These are phyloP conservation scores for Parnassius smintheus DNA, from an alignment of 2,888 invertebrate genomes.

Conservation along the genomic window DNA sequence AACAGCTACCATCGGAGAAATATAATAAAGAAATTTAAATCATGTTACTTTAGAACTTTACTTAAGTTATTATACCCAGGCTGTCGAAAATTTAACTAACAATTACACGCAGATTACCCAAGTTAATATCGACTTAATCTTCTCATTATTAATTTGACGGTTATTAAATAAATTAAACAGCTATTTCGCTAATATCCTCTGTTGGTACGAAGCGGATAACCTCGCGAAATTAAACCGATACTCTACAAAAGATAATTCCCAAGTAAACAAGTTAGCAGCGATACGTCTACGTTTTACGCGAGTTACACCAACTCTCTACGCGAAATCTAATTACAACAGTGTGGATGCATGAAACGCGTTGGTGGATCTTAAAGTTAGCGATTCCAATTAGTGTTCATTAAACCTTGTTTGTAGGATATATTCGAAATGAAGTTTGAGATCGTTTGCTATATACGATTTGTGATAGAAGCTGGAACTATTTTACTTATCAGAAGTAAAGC, in stretches of 20 bases:
- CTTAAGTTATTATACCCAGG: not conserved
- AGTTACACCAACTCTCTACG: constrained; percentile 73
- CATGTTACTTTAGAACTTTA: not conserved
- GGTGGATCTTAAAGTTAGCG: constrained; percentile 6
- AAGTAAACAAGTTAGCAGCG: constrained; percentile 62
- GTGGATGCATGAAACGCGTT: constrained; percentile 22
- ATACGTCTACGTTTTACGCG: constrained; percentile 70
- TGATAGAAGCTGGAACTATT: no score
- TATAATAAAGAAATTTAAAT: no score
- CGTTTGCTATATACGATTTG: constrained; percentile 1
- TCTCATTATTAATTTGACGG: constrained; percentile 22
- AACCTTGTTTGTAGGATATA: constrained; percentile 11
- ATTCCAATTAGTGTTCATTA: constrained; percentile 20
- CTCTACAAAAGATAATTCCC: constrained; percentile 53
- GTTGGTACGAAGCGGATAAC: constrained; percentile 22
- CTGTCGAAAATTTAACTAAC: not conserved
- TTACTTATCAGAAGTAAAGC: no score
- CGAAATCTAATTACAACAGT: constrained; percentile 65
- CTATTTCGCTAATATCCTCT: constrained; percentile 8
- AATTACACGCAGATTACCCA: constrained; percentile 4
- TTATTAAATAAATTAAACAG: constrained; percentile 22
- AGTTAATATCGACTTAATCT: constrained; percentile 19
- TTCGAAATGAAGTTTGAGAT: constrained; percentile 1
- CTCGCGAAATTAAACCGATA: constrained; percentile 26
- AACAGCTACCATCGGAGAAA: no score